Base-by-base conservation (phyloP, 2,113 vertebrate species). In the Excalfactoria chinensis region DNA sequence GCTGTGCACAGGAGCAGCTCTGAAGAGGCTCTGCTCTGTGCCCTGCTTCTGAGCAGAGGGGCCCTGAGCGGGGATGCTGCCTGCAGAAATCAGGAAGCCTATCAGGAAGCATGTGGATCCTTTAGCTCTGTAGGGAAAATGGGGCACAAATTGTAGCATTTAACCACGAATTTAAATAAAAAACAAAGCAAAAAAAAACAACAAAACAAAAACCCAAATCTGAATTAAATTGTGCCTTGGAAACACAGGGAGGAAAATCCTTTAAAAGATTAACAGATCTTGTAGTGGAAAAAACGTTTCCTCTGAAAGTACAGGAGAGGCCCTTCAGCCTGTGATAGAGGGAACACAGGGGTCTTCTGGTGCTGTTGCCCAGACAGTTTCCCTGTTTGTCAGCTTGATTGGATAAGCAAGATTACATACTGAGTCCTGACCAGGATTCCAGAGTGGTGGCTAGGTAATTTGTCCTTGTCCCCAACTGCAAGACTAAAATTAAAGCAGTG, bases 401-500 rank as follows among this genome's bases (percentile, higher is more conserved):
- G 19, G 23, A 3, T 53, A 9, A 34, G 35, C 16, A 5, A 26
- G 22, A 7, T 30, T 34, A 21, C 19, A 46, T 59, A 53, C 30
- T 14, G 13, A 30, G n/a, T 53, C 49, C 28, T 20, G 7, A 53
- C 71, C 37, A 53, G 3, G 43, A 41, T n/a, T 6, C 20, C 58
- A 44, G 40, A 51, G 19, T 46, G n/a, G 25, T 1, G 3, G 6
- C 69, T 75, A 51, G 41, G 56, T 43, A 74, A 62, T 21, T 49
- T 11, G 25, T 60, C 10, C 40, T 55, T 40, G 25, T 6, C 25
- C 26, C 20, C 23, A 21, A 15, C n/a, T 4, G 5, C n/a, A 25
- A 30, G 37, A 18, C 10, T 34, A n/a, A 81, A 49, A 21, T 0
- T 8, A 2, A 16, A 40, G 7, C 4, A 3, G 6, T 51, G 6